phyloP scores from a whole-genome alignment of 2,888 invertebrate species.

The Polyommatus iphigenia region DNA sequence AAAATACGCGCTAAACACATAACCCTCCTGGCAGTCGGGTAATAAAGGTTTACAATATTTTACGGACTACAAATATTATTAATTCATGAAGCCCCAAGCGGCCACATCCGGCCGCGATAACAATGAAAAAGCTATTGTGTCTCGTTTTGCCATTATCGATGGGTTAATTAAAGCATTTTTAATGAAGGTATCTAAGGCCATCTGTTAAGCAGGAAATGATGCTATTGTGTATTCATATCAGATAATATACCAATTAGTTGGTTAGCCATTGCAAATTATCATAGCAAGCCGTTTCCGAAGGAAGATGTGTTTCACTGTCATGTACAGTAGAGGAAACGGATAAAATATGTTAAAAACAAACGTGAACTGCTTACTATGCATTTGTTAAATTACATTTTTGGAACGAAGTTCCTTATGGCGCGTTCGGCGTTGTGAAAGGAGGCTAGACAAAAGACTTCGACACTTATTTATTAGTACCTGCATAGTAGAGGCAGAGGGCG shows the following conservation, averaged over 20 bases:
- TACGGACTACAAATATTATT: background rate
- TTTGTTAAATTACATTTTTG: background rate
- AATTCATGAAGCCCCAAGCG: no score
- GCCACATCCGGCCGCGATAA: no score
- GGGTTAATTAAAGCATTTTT: background rate
- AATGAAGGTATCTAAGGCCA: background rate
- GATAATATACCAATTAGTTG: slow-evolving; percentile 10
- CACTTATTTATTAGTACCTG: no score
- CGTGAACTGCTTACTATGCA: no score
- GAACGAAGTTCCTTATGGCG: no score
- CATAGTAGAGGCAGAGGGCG: no score
- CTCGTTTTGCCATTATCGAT: no score
- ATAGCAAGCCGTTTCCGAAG: background rate
- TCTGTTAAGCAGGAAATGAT: background rate
- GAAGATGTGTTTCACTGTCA: background rate
- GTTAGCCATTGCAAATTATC: background rate
- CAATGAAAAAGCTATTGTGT: no score
- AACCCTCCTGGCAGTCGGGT: no score
- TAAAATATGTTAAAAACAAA: background rate
- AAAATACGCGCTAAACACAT: no score
- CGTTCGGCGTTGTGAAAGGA: no score
- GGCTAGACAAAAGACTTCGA: no score
- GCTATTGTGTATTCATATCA: slow-evolving; percentile 20
- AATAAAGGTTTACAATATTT: background rate
- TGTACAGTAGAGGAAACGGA: background rate